Evolutionary conservation across 1,140 invertebrate genomes (phyloP).

Genomic region (Diplogasteroides magnus): DNA sequence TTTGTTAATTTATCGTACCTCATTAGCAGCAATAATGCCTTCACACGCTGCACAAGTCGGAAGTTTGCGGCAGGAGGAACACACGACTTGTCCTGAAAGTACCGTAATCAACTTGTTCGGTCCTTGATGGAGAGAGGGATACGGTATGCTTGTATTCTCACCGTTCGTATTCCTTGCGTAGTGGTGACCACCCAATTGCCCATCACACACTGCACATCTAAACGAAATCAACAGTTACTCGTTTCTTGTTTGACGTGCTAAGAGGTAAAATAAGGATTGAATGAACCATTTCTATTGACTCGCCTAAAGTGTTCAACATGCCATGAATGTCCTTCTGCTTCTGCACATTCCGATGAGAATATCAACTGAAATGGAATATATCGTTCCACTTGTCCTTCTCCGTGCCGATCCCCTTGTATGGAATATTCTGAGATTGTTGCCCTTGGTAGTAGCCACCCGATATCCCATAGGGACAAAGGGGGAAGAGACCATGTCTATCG

Average conservation of each 20-base stretch:
- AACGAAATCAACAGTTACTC: too few species aligned
- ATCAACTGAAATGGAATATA: background rate
- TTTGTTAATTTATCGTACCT: too few species aligned
- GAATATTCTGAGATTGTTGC: too few species aligned
- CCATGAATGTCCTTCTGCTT: background rate
- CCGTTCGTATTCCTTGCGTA: background rate
- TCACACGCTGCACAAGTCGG: background rate
- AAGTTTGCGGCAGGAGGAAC: background rate
- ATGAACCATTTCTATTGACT: background rate
- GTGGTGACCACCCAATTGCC: background rate
- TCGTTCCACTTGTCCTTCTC: too few species aligned
- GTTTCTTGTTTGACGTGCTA: too few species aligned
- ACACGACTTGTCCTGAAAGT: background rate
- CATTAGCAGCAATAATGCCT: background rate
- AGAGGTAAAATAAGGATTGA: background rate
- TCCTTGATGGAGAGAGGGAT: too few species aligned
- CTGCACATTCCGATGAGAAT: background rate
- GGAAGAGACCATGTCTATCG: too few species aligned
- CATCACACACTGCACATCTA: background rate
- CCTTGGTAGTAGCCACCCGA: too few species aligned
- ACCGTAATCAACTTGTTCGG: background rate
- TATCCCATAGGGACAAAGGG: too few species aligned
- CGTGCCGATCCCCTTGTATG: too few species aligned
- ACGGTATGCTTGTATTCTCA: background rate
- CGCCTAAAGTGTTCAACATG: background rate